phyloP scores from a whole-genome alignment of 1,140 invertebrate genomes.

The Camponotus pennsylvanicus region DNA sequence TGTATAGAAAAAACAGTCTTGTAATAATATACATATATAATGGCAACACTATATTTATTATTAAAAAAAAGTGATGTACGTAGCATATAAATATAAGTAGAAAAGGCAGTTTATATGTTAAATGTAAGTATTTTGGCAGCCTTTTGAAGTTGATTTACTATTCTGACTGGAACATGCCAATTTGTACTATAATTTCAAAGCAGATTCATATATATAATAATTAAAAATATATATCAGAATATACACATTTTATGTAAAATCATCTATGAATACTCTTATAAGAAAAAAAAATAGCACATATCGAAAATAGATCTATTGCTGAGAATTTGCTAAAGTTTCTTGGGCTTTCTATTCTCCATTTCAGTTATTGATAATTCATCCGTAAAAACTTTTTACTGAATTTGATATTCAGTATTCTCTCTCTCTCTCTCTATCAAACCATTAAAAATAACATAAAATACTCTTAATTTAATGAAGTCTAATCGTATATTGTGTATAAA shows the following conservation, averaged over 20 bases:
- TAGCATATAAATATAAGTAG: constrained; percentile 8
- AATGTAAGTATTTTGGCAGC: constrained; percentile 46
- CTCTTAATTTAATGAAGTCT: constrained; percentile 31
- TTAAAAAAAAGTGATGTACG: constrained; percentile 5
- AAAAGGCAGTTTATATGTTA: constrained; percentile 22
- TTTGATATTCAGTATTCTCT: constrained; percentile 19
- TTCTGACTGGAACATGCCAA: constrained; percentile 49
- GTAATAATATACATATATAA: background rate
- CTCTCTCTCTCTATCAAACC: background rate
- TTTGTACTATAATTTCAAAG: constrained; percentile 61
- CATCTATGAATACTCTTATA: constrained; percentile 2
- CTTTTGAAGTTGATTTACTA: constrained; percentile 35
- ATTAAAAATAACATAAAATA: constrained; percentile 43
- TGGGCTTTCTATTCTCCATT: constrained; percentile 21
- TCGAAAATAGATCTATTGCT: constrained; percentile 50
- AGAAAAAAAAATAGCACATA: constrained; percentile 19
- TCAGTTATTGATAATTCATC: constrained; percentile 17
- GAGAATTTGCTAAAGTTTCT: background rate
- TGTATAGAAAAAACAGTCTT: constrained; percentile 24
- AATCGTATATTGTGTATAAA: constrained; percentile 22
- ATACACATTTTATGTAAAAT: constrained; percentile 33
- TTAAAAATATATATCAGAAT: constrained; percentile 35
- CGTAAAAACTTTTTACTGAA: background rate
- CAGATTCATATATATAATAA: constrained; percentile 45
- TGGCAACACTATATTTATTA: background rate